A percentile compares a stretch with the other conserved stretches of the same genome.
phyloP scores from a whole-genome alignment of 2,888 invertebrate genomes.

The Brachylomia viminalis region DNA sequence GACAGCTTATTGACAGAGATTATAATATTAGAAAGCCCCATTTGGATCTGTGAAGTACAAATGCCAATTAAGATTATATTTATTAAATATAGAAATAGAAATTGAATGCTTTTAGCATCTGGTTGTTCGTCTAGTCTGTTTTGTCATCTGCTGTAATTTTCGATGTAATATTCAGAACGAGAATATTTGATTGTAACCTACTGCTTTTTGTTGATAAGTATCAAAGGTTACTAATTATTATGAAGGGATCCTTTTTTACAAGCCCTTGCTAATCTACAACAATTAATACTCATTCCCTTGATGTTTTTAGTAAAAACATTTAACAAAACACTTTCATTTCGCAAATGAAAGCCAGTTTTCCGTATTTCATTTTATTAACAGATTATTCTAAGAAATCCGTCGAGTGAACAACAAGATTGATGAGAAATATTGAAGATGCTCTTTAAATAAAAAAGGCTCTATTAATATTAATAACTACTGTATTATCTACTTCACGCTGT shows the following conservation, averaged over 20 bases:
- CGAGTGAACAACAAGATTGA: slow-evolving; percentile 39
- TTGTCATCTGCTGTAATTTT: slow-evolving; percentile 11
- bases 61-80: slow-evolving; percentile 60
- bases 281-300: background rate
- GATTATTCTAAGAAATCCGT: slow-evolving; percentile 1
- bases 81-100: slow-evolving; percentile 29
- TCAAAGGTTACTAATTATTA: background rate
- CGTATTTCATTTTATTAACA: slow-evolving; percentile 20
- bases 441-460: slow-evolving; percentile 35
- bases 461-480: slow-evolving; percentile 47
- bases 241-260: background rate
- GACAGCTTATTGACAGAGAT: slow-evolving; percentile 57
- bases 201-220: background rate
- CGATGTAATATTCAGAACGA: too few relatives aligned
- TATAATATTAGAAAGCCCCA: slow-evolving; percentile 50
- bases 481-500: slow-evolving; percentile 25
- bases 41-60: slow-evolving; percentile 44
- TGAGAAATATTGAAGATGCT: slow-evolving; percentile 40
- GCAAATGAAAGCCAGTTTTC: background rate
- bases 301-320: background rate
- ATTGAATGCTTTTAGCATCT: slow-evolving; percentile 50
- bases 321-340: background rate
- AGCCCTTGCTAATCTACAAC: too few relatives aligned
- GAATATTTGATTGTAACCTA: too few relatives aligned
- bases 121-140: slow-evolving; percentile 3